phyloP scores from a whole-genome alignment of 64 coral and sea anemone genomes.

The Trachythela sp. region DNA sequence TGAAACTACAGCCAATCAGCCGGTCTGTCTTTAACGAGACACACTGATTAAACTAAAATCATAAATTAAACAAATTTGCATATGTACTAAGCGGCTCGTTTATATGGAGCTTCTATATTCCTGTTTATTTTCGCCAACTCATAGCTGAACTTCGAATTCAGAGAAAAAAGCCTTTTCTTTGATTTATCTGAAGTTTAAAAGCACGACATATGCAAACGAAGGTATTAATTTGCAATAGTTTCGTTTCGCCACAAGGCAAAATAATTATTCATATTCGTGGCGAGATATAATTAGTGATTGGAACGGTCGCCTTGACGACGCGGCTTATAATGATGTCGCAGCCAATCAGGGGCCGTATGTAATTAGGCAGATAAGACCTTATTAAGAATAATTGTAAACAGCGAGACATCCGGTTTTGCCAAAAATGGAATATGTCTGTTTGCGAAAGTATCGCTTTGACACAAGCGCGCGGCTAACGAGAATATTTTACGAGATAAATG shows the following conservation, averaged over 20 bases:
- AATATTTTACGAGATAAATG: not conserved
- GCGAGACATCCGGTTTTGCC: not conserved
- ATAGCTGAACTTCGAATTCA: not conserved
- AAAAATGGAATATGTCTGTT: not conserved
- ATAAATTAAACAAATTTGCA: constrained; percentile 15
- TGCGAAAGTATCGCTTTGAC: not conserved
- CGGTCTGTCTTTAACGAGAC: not conserved
- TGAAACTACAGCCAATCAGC: not conserved
- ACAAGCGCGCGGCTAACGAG: not conserved
- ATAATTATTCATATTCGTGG: constrained; percentile 12
- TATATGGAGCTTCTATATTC: not conserved
- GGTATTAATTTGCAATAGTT: not conserved
- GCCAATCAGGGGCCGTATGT: constrained; percentile 5
- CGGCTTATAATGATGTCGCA: constrained; percentile 7
- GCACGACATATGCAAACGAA: not conserved
- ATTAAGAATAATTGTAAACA: constrained; percentile 11
- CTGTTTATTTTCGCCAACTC: not conserved
- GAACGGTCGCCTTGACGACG: not conserved
- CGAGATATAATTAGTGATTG: constrained; percentile 10
- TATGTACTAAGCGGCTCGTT: not conserved
- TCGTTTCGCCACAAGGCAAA: not conserved
- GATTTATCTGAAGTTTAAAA: not conserved
- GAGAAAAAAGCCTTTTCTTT: not conserved
- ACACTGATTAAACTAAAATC: constrained; percentile 4
- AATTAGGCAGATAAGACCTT: constrained; percentile 13